Percentiles rank a stretch among this genome's conserved stretches.
These are phyloP conservation scores for Scaptomyza montana DNA, from an alignment of 1,140 invertebrate genomes.

Conservation along the genomic window DNA sequence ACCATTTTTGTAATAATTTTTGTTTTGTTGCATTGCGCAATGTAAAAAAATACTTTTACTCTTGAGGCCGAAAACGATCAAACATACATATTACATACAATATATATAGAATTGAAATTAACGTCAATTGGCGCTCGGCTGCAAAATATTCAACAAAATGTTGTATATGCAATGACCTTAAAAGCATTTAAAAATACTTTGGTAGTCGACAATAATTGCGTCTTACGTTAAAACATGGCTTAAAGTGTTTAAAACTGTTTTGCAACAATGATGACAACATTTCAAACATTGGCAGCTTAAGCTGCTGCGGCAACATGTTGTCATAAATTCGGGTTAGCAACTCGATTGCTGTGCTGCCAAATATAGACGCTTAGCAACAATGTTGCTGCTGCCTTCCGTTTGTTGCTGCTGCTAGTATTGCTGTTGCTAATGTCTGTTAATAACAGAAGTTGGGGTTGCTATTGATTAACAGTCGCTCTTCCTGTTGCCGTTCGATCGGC, in stretches of 20 bases:
- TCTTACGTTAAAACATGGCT: not conserved
- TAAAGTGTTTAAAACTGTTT: not conserved
- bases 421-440: constrained; percentile 11
- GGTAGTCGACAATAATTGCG: too few relatives aligned
- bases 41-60: constrained; percentile 24
- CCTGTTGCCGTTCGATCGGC: constrained; percentile 10
- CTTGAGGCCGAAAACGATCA: not conserved
- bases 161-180: not conserved
- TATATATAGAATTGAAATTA: constrained; percentile 42
- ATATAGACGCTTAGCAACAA: not conserved
- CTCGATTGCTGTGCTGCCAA: not conserved
- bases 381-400: constrained; percentile 18
- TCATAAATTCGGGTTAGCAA: not conserved
- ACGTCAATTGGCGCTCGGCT: constrained; percentile 46
- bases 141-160: constrained; percentile 7
- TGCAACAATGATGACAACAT: not conserved
- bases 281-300: not conserved
- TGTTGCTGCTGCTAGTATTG: constrained; percentile 3
- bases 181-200: not conserved
- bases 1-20: constrained; percentile 5
- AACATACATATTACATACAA: not conserved
- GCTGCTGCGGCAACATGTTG: not conserved
- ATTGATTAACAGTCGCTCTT: constrained; percentile 17
- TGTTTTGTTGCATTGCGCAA: constrained; percentile 8
- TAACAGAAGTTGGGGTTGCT: not conserved